Evolutionary conservation across 2,888 invertebrate genomes (phyloP).

Genomic region (Scaptomyza polygonia): DNA sequence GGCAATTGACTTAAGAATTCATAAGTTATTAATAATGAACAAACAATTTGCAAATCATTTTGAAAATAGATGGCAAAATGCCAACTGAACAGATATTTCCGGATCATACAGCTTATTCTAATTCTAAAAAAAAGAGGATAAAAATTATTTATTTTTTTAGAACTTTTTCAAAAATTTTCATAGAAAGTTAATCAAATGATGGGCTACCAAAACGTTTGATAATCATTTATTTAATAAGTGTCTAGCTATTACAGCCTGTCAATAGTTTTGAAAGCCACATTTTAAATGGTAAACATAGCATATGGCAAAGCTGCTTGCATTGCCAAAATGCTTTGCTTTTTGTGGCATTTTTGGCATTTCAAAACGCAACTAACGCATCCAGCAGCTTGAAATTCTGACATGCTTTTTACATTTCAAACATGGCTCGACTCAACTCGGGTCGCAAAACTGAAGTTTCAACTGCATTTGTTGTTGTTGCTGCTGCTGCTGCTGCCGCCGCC

Average conservation of each 20-base stretch:
- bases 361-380: slow-evolving; percentile 59
- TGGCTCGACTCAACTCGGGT: slow-evolving; percentile 42
- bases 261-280: not conserved
- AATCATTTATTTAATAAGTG: not conserved
- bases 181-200: too few relatives aligned
- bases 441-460: slow-evolving; percentile 42
- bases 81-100: too few relatives aligned
- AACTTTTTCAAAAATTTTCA: too few relatives aligned
- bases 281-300: not conserved
- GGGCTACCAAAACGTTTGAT: not conserved
- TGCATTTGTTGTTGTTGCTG: slow-evolving; percentile 18
- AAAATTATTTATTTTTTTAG: too few relatives aligned
- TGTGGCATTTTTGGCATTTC: slow-evolving; percentile 52
- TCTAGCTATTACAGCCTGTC: not conserved
- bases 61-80: slow-evolving; percentile 29
- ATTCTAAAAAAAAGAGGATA: too few relatives aligned
- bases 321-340: slow-evolving; percentile 39
- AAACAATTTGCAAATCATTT: slow-evolving; percentile 21
- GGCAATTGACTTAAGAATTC: not conserved
- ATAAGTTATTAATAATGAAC: slow-evolving; percentile 7
- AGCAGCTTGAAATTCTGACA: slow-evolving; percentile 70
- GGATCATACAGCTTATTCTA: too few relatives aligned
- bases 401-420: slow-evolving; percentile 75
- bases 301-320: slow-evolving; percentile 30
- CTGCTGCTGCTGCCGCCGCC: slow-evolving; percentile 23